These are phyloP conservation scores for Gobius niger DNA, from an alignment of 2,113 vertebrate genomes.

Conservation along the genomic window DNA sequence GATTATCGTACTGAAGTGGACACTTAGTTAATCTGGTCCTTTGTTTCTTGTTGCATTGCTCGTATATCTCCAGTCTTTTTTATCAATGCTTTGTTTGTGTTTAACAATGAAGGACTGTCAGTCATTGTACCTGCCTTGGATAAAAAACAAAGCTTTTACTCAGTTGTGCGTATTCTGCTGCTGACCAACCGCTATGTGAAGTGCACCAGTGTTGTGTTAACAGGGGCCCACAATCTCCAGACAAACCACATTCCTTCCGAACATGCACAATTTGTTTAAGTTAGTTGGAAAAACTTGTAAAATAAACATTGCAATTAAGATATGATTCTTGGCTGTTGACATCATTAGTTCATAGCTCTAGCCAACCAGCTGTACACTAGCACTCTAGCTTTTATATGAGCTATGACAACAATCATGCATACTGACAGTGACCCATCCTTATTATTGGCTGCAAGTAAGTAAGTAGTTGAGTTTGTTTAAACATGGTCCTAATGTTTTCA, in stretches of 20 bases:
- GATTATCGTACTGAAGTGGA: too few relatives aligned
- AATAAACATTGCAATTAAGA: background rate
- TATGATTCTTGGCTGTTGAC: background rate
- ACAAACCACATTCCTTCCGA: conserved; percentile 46
- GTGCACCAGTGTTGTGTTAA: conserved; percentile 29
- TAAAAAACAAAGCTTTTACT: conserved; percentile 19
- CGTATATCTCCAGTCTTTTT: too few relatives aligned
- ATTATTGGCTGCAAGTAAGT: conserved; percentile 41
- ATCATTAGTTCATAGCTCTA: too few relatives aligned
- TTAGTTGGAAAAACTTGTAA: conserved; percentile 12
- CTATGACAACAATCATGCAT: conserved; percentile 64
- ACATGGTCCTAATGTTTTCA: background rate
- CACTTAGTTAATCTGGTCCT: too few relatives aligned
- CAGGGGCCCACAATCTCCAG: conserved; percentile 46
- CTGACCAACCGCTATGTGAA: conserved; percentile 58
- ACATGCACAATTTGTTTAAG: conserved; percentile 51
- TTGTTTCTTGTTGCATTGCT: too few relatives aligned
- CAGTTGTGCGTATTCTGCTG: conserved; percentile 16
- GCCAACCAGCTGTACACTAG: conserved; percentile 27
- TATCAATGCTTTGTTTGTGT: too few relatives aligned
- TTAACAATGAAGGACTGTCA: too few relatives aligned
- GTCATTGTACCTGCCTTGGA: background rate
- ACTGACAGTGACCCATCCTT: conserved; percentile 40
- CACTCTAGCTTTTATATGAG: conserved; percentile 41
- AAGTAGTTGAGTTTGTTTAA: conserved; percentile 19